A percentile compares a stretch with the other conserved stretches of the same genome.
phyloP scores from a whole-genome alignment of 2,113 vertebrate species.

The Myiopsitta monachus region DNA sequence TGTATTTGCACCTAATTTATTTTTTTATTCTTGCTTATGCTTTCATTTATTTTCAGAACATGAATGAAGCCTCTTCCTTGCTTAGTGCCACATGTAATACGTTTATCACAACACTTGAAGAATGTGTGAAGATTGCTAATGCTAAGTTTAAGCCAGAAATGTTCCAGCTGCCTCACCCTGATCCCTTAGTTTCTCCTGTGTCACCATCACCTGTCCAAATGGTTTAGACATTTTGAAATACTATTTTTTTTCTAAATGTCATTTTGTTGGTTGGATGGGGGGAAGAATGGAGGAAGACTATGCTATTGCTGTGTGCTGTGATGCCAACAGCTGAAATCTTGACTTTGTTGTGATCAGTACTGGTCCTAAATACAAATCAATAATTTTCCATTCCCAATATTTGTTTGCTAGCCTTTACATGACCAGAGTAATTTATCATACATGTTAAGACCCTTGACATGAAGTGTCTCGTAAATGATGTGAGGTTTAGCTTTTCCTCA shows the following conservation, averaged over 20 bases:
- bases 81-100: constrained; percentile 96
- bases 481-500: neutral
- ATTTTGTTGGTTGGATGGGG: neutral
- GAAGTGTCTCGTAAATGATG: neutral
- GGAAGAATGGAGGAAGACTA: neutral
- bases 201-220: constrained; percentile 88
- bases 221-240: constrained; percentile 74
- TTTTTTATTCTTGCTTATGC: neutral
- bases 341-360: neutral
- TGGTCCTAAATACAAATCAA: neutral
- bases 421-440: neutral
- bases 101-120: constrained; percentile 94
- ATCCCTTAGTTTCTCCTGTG: constrained; percentile 83
- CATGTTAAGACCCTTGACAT: neutral
- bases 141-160: constrained; percentile 91
- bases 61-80: constrained; percentile 88
- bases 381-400: neutral
- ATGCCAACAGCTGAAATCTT: neutral
- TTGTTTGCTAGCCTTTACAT: neutral
- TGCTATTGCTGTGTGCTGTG: neutral
- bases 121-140: constrained; percentile 95
- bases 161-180: constrained; percentile 75
- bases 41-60: constrained; percentile 76
- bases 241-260: neutral
- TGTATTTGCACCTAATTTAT: neutral